These are phyloP conservation scores for Anthopleura sola DNA, from an alignment of 64 coral and sea anemone genomes.

Conservation along the genomic window DNA sequence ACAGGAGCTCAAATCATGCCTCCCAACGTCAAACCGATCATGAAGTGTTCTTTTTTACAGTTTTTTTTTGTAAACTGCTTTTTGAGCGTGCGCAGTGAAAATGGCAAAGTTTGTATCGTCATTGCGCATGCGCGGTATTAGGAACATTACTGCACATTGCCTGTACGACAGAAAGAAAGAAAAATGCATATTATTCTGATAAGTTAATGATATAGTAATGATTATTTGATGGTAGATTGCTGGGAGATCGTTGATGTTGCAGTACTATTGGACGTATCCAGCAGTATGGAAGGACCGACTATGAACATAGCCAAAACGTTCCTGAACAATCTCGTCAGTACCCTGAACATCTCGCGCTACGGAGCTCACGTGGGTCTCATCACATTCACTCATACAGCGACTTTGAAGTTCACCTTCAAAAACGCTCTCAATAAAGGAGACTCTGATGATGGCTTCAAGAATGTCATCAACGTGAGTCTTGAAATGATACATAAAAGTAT, in stretches of 20 bases:
- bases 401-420: neutral
- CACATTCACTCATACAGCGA: neutral
- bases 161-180: no score
- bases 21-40: no score
- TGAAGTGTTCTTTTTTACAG: no score
- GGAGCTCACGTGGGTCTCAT: constrained; percentile 1
- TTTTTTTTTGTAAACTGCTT: no score
- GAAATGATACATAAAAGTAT: no score
- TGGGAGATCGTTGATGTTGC: constrained; percentile 7
- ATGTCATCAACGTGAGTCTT: neutral
- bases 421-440: neutral
- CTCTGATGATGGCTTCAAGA: neutral
- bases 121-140: no score
- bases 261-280: constrained; percentile 21
- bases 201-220: neutral
- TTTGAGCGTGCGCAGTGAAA: no score
- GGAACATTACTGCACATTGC: no score
- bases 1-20: no score
- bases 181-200: neutral
- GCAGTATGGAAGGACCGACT: neutral
- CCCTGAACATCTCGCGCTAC: constrained; percentile 5
- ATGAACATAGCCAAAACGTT: neutral
- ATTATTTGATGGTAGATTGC: constrained; percentile 13
- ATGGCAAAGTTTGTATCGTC: no score
- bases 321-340: neutral